Conservation (phyloP, 2,113 vertebrate genomes). For the Prinia subflava region DNA sequence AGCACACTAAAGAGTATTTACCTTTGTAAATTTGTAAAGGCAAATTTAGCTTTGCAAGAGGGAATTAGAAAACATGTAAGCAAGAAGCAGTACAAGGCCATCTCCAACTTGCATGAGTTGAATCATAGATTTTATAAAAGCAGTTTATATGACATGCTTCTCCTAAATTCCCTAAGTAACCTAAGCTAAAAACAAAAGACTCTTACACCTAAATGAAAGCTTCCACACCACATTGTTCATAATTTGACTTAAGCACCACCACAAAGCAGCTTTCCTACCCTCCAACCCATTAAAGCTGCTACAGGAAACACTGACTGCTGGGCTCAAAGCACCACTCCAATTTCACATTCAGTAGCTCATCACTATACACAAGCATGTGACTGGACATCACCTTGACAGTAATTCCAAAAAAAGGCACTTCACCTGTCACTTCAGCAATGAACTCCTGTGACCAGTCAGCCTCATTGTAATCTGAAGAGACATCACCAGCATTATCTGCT, state of each 20-base stretch:
- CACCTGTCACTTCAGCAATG: slow-evolving; percentile 93
- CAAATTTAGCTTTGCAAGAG: not conserved
- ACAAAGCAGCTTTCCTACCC: not conserved
- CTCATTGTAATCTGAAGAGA: slow-evolving; percentile 84
- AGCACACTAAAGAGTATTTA: not conserved
- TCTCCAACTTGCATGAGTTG: not conserved
- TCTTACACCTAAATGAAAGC: not conserved
- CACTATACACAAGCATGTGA: not conserved
- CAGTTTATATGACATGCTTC: not conserved
- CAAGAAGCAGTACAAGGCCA: not conserved
- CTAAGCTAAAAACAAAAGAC: not conserved
- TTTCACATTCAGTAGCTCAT: not conserved
- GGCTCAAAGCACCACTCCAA: not conserved
- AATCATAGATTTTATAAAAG: not conserved
- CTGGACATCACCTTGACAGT: not conserved
- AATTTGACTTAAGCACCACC: not conserved
- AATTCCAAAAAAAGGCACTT: not conserved
- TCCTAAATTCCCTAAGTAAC: not conserved
- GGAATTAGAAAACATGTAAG: not conserved
- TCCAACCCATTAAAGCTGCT: not conserved
- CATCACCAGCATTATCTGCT: slow-evolving; percentile 75
- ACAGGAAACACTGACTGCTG: not conserved
- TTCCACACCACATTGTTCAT: not conserved
- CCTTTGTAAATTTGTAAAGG: not conserved
- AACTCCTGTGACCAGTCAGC: slow-evolving; percentile 97